Evolutionary conservation across 2,797 vertebrate species (phyloP).

Genomic region (Vipera ursinii): DNA sequence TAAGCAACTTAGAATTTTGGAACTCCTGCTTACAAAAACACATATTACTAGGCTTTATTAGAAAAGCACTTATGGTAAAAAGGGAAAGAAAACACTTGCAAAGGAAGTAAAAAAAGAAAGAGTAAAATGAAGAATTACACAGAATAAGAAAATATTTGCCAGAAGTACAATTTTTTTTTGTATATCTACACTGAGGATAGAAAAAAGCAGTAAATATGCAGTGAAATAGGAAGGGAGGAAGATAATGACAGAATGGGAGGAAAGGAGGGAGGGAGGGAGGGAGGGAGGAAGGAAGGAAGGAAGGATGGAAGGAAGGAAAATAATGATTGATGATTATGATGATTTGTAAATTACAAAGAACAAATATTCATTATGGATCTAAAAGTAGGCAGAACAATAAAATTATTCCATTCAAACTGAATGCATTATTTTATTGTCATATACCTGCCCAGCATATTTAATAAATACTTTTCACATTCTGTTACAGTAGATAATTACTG

Average conservation of each 20-base stretch:
- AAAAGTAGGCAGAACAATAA: background rate
- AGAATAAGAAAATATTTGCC: background rate
- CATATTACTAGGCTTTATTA: background rate
- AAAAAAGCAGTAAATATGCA: background rate
- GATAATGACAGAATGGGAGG: background rate
- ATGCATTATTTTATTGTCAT: background rate
- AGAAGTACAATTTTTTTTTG: background rate
- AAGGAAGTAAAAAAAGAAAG: background rate
- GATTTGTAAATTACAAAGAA: background rate
- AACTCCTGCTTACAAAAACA: background rate
- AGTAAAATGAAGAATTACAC: background rate
- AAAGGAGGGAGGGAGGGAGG: background rate
- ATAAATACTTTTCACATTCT: background rate
- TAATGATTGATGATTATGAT: background rate
- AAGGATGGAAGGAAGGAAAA: background rate
- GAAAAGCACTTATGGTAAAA: background rate
- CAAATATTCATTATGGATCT: background rate
- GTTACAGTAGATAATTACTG: background rate
- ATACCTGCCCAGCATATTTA: background rate
- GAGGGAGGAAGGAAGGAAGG: background rate
- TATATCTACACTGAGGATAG: background rate
- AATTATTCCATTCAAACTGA: background rate
- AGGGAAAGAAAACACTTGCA: background rate
- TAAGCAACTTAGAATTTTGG: background rate
- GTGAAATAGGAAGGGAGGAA: background rate